Evolutionary conservation across 2,113 vertebrate genomes (phyloP), one percentile per base, ranked within the genome.

Genomic region (Mystacornis crossleyi): DNA sequence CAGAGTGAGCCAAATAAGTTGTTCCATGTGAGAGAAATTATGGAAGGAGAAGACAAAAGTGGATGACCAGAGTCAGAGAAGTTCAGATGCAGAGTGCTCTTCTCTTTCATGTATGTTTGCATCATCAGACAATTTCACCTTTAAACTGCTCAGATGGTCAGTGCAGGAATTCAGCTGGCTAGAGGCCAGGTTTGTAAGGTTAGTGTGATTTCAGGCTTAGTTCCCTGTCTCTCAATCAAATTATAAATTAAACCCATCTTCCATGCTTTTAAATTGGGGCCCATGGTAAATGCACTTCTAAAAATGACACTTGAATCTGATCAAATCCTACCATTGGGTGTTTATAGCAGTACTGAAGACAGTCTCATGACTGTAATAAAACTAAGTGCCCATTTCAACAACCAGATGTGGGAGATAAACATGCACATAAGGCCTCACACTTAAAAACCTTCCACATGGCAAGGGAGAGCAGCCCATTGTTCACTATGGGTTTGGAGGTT

Each of bases 401-500:
- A 34, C 47, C 55, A 43, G 82, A 62, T 62, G 51, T 60, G 38
- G 67, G 55, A 60, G 48, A 26, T 45, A 75, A 93, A 80, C 34
- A 29, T 24, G 38, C 14, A 24, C 0, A 0, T 26, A 38, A 65
- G 12, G n/a, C 67, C 29, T 89, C 8, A 8, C 33, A 5, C 31
- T 65, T 73, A 31, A 77, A 84, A 81, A 74, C 31, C 28, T 51
- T 29, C 18, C 47, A 28, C 3, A 0, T 26, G 71, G 57, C 4
- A 8, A 62, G 18, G 19, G 23, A 86, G 34, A 54, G 42, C 43
- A 65, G 81, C 26, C 34, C 23, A 19, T 12, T 80, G 34, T 57
- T 64, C 4, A 1, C 25, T 40, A 28, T 2, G 2, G 7, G 0
- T 6, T 33, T 38, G 55, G 31, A 8, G 0, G 2, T 43, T 48